A percentile compares a stretch with the other conserved stretches of the same genome.
These are phyloP conservation scores for Riptortus pedestris DNA, from an alignment of 1,140 invertebrate species.

Conservation along the genomic window DNA sequence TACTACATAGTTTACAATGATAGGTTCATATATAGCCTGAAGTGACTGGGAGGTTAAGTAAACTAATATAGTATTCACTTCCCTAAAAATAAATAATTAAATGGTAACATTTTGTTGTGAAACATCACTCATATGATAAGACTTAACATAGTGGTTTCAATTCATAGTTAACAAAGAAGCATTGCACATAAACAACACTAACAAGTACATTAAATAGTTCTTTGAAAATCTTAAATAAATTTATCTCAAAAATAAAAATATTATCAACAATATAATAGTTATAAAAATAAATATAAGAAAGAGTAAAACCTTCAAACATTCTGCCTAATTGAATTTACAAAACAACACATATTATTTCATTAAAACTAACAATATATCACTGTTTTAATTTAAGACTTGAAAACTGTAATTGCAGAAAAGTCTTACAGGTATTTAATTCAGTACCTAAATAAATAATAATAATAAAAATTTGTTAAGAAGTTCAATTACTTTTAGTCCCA, in stretches of 20 bases:
- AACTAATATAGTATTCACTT: slow-evolving; percentile 21
- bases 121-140: slow-evolving; percentile 26
- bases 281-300: slow-evolving; percentile 29
- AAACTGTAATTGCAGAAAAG: slow-evolving; percentile 22
- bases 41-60: slow-evolving; percentile 22
- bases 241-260: slow-evolving; percentile 28
- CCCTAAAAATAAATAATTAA: slow-evolving; percentile 28
- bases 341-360: slow-evolving; percentile 25
- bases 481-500: background rate
- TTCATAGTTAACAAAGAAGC: slow-evolving; percentile 29
- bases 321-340: slow-evolving; percentile 28
- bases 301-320: slow-evolving; percentile 26
- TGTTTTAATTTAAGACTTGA: slow-evolving; percentile 25
- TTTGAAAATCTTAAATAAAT: slow-evolving; percentile 28
- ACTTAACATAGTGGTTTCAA: slow-evolving; percentile 26
- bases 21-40: slow-evolving; percentile 12
- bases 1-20: slow-evolving; percentile 11
- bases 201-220: slow-evolving; percentile 28
- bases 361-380: slow-evolving; percentile 28
- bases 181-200: slow-evolving; percentile 29
- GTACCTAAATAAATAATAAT: slow-evolving; percentile 8
- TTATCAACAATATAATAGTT: slow-evolving; percentile 27
- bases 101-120: slow-evolving; percentile 27
- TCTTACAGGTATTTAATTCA: slow-evolving; percentile 16
- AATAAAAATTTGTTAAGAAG: background rate